These are phyloP conservation scores for Esox masquinongy DNA, from an alignment of 2,797 vertebrate genomes.

Conservation along the genomic window DNA sequence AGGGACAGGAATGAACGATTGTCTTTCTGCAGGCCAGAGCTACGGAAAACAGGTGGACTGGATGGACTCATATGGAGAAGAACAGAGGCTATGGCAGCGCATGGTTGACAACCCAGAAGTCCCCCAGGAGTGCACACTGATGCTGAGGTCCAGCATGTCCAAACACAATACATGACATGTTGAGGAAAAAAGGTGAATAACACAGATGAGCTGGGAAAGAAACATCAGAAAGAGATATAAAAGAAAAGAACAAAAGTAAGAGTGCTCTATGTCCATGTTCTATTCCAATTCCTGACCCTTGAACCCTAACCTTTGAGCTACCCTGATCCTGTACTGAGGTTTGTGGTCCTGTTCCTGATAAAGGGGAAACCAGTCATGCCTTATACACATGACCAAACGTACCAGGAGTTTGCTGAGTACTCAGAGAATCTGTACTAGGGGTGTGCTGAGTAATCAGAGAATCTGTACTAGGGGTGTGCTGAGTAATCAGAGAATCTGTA, in stretches of 20 bases:
- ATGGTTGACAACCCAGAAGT: conserved; percentile 91
- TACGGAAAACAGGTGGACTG: conserved; percentile 91
- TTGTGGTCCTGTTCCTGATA: conserved; percentile 24
- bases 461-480: no score
- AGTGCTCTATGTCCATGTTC: conserved; percentile 6
- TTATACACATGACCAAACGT: conserved; percentile 52
- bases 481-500: no score
- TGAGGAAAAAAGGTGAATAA: conserved; percentile 2
- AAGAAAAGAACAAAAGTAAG: background rate
- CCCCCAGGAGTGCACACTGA: conserved; percentile 87
- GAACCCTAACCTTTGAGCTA: conserved; percentile 9
- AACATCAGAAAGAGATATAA: background rate
- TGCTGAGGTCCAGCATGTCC: conserved; percentile 94
- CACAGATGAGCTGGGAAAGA: conserved; percentile 4
- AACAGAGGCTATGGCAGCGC: conserved; percentile 89
- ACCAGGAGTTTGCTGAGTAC: no score
- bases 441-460: no score
- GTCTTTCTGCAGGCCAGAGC: conserved; percentile 79
- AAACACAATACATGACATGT: conserved; percentile 74
- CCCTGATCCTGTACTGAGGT: conserved; percentile 28
- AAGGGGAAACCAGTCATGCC: conserved; percentile 67
- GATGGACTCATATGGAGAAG: conserved; percentile 95
- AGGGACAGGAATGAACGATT: background rate
- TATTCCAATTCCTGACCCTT: conserved; percentile 17
- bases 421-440: no score